These are phyloP conservation scores for Pseudomugil tenellus DNA, from an alignment of 2,797 vertebrate species.

Conservation along the genomic window DNA sequence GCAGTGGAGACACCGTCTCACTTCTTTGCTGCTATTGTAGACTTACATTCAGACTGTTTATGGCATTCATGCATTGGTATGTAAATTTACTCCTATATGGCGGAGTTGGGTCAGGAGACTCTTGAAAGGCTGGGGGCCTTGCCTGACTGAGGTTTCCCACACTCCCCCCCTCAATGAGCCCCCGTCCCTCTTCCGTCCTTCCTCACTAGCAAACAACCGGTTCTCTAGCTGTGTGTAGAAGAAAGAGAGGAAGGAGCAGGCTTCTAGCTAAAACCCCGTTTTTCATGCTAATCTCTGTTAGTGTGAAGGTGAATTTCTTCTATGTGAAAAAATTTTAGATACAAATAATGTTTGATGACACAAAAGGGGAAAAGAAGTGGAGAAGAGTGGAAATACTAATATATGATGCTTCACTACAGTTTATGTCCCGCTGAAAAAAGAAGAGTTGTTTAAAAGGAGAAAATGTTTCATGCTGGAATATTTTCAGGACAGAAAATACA, in stretches of 20 bases:
- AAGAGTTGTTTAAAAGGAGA: neutral
- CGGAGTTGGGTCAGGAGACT: conserved; percentile 59
- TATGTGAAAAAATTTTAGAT: conserved; percentile 27
- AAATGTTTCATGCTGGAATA: conserved; percentile 3
- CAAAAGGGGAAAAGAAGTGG: conserved; percentile 21
- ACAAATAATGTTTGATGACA: conserved; percentile 42
- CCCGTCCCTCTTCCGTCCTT: conserved; percentile 46
- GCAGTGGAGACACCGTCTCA: conserved; percentile 17
- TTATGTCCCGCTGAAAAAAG: neutral
- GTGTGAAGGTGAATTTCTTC: conserved; percentile 39
- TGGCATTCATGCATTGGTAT: conserved; percentile 75
- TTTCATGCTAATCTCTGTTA: conserved; percentile 33
- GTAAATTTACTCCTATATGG: conserved; percentile 70
- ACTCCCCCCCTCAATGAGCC: conserved; percentile 56
- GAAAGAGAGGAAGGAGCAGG: conserved; percentile 55
- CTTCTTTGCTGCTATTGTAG: conserved; percentile 28
- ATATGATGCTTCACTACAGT: conserved; percentile 6
- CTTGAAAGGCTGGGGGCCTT: conserved; percentile 64
- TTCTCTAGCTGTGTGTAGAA: conserved; percentile 56
- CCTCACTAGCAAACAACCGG: conserved; percentile 52
- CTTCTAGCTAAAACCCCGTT: conserved; percentile 60
- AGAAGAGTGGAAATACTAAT: conserved; percentile 25
- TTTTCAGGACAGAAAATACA: neutral
- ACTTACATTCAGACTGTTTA: conserved; percentile 57
- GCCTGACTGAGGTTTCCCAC: conserved; percentile 75